A percentile compares a stretch with the other conserved stretches of the same genome.
Conservation (phyloP, 2,113 vertebrate genomes). For the Tragulus kanchil region DNA sequence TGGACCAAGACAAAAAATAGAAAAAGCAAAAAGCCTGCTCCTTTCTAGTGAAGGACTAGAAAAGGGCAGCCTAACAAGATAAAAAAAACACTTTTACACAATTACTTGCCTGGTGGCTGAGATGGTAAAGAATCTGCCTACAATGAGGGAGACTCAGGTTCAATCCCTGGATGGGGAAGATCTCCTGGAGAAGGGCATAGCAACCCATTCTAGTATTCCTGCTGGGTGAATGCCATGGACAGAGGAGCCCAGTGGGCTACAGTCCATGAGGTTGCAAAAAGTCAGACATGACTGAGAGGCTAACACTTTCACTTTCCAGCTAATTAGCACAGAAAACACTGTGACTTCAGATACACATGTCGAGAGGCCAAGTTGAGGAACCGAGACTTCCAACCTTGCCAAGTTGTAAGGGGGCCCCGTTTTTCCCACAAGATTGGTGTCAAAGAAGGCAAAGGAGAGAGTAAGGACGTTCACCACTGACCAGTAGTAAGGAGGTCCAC, state of each 20-base stretch:
- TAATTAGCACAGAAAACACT: background rate
- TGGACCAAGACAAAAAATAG: background rate
- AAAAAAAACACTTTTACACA: constrained; percentile 2
- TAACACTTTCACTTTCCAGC: background rate
- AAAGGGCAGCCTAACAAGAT: background rate
- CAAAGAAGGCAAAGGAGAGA: background rate
- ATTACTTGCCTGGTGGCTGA: background rate
- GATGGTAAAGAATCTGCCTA: background rate
- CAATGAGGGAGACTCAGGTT: background rate
- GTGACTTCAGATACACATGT: background rate
- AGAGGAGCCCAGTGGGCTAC: background rate
- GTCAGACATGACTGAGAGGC: background rate
- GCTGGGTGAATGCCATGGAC: background rate
- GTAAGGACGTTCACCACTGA: background rate
- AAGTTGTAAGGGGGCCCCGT: too few species aligned
- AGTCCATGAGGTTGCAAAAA: background rate
- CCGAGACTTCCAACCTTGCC: background rate
- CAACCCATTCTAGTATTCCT: background rate
- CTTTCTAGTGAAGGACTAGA: background rate
- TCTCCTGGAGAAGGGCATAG: background rate
- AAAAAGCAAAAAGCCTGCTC: background rate
- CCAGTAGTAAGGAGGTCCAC: background rate
- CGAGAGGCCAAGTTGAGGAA: background rate
- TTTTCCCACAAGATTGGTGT: background rate
- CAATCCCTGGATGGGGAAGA: background rate